phyloP scores from a whole-genome alignment of 1,140 invertebrate genomes.

The Adoxophyes honmai region DNA sequence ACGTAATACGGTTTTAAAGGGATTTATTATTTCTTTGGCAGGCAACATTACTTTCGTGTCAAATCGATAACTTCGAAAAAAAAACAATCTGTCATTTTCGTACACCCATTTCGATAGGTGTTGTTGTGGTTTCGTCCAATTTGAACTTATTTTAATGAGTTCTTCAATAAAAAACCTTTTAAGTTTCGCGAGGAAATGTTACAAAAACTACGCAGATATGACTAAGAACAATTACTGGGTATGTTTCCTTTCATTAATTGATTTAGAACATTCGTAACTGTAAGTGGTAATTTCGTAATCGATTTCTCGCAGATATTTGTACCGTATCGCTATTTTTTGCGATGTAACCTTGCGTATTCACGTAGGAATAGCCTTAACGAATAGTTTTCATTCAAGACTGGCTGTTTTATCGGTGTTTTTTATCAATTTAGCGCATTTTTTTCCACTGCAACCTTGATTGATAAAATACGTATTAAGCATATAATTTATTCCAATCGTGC shows the following conservation, averaged over 20 bases:
- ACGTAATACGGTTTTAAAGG: not conserved
- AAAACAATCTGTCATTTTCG: constrained; percentile 18
- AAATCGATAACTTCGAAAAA: constrained; percentile 12
- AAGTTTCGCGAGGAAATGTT: constrained; percentile 39
- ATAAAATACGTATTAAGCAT: not conserved
- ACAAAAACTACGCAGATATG: constrained; percentile 33
- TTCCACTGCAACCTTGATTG: not conserved
- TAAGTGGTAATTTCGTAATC: not conserved
- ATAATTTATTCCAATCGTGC: too few species aligned
- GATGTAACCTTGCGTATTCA: constrained; percentile 3
- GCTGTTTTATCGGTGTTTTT: not conserved
- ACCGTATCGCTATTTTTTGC: not conserved
- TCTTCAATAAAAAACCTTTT: constrained; percentile 50
- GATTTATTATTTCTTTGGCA: not conserved
- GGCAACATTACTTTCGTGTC: constrained; percentile 5
- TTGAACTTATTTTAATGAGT: constrained; percentile 43
- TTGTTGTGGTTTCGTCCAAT: not conserved
- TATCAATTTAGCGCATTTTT: not conserved
- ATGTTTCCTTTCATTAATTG: constrained; percentile 27
- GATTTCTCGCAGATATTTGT: not conserved
- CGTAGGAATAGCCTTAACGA: not conserved
- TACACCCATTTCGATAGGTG: not conserved
- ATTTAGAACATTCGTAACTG: not conserved
- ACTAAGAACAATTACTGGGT: constrained; percentile 44
- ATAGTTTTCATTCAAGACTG: not conserved